Evolutionary conservation across 2,797 vertebrate species (phyloP).

Genomic region (Parauchenoglanis ngamensis): DNA sequence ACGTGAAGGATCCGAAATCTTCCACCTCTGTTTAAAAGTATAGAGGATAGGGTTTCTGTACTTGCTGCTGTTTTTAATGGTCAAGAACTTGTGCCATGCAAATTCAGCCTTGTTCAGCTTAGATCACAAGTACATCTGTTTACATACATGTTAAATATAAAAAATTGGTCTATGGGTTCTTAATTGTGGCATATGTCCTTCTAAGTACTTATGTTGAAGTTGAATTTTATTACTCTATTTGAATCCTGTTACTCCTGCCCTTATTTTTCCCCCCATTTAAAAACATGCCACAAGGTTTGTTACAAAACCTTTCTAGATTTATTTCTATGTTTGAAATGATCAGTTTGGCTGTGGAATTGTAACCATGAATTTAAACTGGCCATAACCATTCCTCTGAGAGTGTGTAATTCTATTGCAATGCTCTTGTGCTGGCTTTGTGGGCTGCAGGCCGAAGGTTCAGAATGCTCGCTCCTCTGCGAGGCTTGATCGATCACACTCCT

Average conservation of each 20-base stretch:
- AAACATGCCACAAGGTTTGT: constrained; percentile 1
- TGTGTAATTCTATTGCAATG: constrained; percentile 43
- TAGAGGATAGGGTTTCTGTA: neutral
- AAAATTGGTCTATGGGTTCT: neutral
- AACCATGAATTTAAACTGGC: neutral
- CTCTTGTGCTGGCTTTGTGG: constrained; percentile 41
- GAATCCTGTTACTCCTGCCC: neutral
- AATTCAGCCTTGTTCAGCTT: neutral
- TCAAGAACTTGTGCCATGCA: too few species aligned
- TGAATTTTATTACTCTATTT: neutral
- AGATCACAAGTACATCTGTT: neutral
- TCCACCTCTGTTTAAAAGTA: too few species aligned
- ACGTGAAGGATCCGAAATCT: too few species aligned
- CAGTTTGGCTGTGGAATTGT: neutral
- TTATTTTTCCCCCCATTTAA: neutral
- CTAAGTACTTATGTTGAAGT: neutral
- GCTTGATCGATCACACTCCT: constrained; percentile 77
- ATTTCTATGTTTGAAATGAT: neutral
- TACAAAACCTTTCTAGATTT: neutral
- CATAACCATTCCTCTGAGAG: neutral
- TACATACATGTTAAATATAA: too few species aligned
- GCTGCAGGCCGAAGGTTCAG: constrained; percentile 58
- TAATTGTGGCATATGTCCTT: neutral
- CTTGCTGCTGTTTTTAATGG: neutral
- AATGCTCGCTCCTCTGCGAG: constrained; percentile 61